Evolutionary conservation across 2,888 invertebrate species (phyloP), one percentile per base, ranked within the genome.

Genomic region (Drosophila recens): DNA sequence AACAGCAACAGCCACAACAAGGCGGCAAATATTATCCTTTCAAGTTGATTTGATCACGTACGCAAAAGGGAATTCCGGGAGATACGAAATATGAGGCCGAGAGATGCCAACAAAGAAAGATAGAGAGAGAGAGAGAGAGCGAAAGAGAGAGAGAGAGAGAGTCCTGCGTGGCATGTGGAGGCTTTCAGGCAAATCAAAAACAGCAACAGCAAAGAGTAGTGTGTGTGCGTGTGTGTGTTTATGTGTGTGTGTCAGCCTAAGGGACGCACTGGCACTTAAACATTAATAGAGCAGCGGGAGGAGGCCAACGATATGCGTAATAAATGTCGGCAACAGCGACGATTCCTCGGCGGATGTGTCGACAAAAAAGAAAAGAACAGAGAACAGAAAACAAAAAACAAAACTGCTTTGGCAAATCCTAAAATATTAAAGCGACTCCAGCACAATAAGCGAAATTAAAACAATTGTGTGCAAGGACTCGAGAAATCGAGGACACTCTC

Each of bases 11-110:
- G 70, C 75, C 72, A 82, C 57, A 72, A 74, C 70, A 84, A 86
- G 86, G 76, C 89, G 81, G 87, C 89, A 79, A 87, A 82, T 90
- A 89, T 90, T 91, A 91, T 90, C 91, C 92, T 92, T 92, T 92
- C 91, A 92, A 92, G 89, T 92, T 92, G 92, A 92, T 92, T 92
- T 92, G 92, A 92, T 92, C 92, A 92, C 92, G 92, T 92, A 92
- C 92, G 81, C 86, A 88, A 89, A 90, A 86, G 84, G 84, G 82
- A 90, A 89, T 90, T 90, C 81, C 83, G 83, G 89, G 75, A 87
- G 82, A 88, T 71, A 82, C 84, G 84, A 85, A 89, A 85, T 85
- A 85, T 85, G 84, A 85, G 79, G 79, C 82, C 64, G 76, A 30
- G 8, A 30, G 8, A 66, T 30, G 56, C 62, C 51, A 49, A 63